These are phyloP conservation scores for Antennarius striatus DNA, from an alignment of 2,113 vertebrate species.

Conservation along the genomic window DNA sequence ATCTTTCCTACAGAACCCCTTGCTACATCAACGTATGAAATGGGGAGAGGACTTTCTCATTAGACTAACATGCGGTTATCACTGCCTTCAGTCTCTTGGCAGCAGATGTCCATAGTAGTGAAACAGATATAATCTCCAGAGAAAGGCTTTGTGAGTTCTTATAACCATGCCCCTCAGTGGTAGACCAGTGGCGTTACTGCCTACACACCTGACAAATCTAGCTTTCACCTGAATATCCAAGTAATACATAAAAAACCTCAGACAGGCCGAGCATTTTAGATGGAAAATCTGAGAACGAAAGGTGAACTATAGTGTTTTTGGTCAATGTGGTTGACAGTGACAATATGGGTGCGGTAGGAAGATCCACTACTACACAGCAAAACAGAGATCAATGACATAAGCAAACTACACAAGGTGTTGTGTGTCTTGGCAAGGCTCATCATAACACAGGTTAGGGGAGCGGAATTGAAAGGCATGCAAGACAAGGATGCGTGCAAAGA, in stretches of 20 bases:
- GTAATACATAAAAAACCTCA: constrained; percentile 54
- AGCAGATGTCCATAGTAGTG: constrained; percentile 30
- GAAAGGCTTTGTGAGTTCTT: constrained; percentile 50
- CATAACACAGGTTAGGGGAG: constrained; percentile 46
- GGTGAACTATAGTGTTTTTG: constrained; percentile 18
- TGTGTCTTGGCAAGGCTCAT: constrained; percentile 35
- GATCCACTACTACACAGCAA: constrained; percentile 32
- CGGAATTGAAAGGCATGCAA: constrained; percentile 50
- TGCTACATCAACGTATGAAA: not conserved
- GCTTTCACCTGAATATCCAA: constrained; percentile 53
- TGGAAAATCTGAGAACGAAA: constrained; percentile 39
- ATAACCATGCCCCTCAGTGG: constrained; percentile 54
- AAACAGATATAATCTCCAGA: constrained; percentile 56
- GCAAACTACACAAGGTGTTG: constrained; percentile 19
- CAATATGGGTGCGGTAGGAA: constrained; percentile 29
- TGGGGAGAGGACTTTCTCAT: not conserved
- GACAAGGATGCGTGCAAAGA: constrained; percentile 66
- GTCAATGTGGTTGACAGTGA: constrained; percentile 37
- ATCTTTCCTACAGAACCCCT: not conserved
- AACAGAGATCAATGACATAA: constrained; percentile 38
- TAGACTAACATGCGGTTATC: constrained; percentile 35
- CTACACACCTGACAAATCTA: constrained; percentile 65
- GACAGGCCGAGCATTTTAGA: constrained; percentile 33
- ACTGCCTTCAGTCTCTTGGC: constrained; percentile 31
- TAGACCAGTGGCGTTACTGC: constrained; percentile 43